A percentile compares a stretch with the other conserved stretches of the same genome.
Conservation (phyloP, 2,888 invertebrate genomes). For the Fragum sueziense region DNA sequence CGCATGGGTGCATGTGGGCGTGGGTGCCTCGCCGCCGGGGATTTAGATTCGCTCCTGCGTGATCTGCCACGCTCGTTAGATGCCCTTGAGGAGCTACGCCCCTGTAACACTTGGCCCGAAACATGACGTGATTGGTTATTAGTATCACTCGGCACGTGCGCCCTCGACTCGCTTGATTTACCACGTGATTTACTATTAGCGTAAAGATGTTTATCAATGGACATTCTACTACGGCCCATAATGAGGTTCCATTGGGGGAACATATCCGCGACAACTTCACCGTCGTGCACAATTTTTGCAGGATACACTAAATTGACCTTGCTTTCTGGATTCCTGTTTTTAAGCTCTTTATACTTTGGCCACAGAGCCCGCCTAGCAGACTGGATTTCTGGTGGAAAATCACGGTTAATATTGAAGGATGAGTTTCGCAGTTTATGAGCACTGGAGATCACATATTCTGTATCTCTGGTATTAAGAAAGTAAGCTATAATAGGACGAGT, state of each 20-base stretch:
- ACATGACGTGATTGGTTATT: not conserved
- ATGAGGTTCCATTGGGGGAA: conserved; percentile 28
- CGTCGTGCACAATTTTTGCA: conserved; percentile 19
- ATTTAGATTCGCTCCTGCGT: not conserved
- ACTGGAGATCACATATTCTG: too few species aligned
- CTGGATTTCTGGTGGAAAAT: not conserved
- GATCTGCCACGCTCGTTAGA: not conserved
- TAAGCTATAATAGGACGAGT: too few species aligned
- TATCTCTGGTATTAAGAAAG: too few species aligned
- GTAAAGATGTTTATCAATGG: not conserved
- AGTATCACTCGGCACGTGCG: not conserved
- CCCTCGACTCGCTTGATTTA: not conserved
- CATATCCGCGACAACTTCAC: not conserved
- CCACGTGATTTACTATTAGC: not conserved
- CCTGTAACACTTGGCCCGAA: too few species aligned
- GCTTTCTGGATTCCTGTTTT: not conserved
- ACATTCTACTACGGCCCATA: not conserved
- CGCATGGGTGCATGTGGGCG: not conserved
- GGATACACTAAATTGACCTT: conserved; percentile 3
- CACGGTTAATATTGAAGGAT: not conserved
- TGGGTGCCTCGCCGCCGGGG: not conserved
- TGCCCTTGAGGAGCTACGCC: too few species aligned
- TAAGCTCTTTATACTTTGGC: not conserved
- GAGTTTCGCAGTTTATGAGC: too few species aligned
- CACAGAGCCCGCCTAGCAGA: not conserved